Conservation (phyloP, 2,797 vertebrate species). For the Hyperoplus lanceolatus region DNA sequence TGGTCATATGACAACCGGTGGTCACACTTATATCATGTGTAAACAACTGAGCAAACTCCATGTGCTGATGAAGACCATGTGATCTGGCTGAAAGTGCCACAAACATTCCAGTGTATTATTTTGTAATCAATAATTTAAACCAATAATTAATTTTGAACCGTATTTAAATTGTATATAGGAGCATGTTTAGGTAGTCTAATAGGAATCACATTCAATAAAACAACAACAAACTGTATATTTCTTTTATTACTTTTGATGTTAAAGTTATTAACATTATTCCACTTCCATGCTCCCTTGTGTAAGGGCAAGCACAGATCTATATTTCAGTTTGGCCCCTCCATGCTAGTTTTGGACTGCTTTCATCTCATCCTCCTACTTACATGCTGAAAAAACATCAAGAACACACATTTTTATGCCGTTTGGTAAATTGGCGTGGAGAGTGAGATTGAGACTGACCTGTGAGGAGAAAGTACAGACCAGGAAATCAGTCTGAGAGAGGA, state of each 20-base stretch:
- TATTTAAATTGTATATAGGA: neutral
- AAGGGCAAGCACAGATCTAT: neutral
- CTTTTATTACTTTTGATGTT: neutral
- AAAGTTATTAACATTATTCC: neutral
- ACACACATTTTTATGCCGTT: neutral
- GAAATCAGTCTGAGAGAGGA: slow-evolving; percentile 97
- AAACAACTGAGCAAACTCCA: neutral
- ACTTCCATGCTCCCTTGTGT: neutral
- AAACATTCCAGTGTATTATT: neutral
- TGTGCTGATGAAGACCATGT: neutral
- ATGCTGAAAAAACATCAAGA: slow-evolving; percentile 4
- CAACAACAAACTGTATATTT: neutral
- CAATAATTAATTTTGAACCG: neutral
- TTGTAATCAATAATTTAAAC: neutral
- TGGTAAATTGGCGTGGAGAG: neutral
- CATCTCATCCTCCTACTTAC: slow-evolving; percentile 22
- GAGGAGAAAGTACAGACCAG: slow-evolving; percentile 98
- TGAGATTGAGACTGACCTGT: slow-evolving; percentile 86
- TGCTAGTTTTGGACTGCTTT: slow-evolving; percentile 7
- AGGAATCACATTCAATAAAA: neutral
- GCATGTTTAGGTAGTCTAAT: neutral
- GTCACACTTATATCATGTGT: neutral
- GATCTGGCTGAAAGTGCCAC: neutral
- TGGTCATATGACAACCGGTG: neutral
- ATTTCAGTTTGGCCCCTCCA: neutral